Evolutionary conservation across 1,140 invertebrate genomes (phyloP), one percentile per base, ranked within the genome.

Genomic region (Danaus plexippus): DNA sequence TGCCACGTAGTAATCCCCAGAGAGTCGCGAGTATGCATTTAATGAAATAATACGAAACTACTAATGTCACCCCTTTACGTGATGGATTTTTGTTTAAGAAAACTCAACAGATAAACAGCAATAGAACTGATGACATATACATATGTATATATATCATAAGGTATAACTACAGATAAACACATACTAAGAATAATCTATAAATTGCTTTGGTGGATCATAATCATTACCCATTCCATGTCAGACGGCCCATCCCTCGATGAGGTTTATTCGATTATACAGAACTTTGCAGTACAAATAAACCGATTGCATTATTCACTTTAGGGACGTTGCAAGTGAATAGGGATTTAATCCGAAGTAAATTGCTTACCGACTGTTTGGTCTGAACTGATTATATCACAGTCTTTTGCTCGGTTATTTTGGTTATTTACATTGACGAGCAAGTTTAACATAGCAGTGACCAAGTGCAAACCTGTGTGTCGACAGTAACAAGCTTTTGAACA

Each of bases 11-110:
- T 61, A 69, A 54, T 53, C 57, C 48, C 54, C 57, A 58, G 64
- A 52, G 52, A 55, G 55, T 59, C 48, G 47, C 63, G 59, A 72
- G 45, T 69, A 78, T 80, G 74, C 75, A 73, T 71, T 80, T 80
- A 80, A 78, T 80, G 77, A 78, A 80, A 78, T 77, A 78, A 77
- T 75, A 74, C 71, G 66, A 71, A 64, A 69, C 64, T 63, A 64
- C 63, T 66, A 74, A 77, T 70, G 71, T 75, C 69, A 67, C 67
- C 53, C 55, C 63, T 61, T 63, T 75, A 78, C 74, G 77, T 78
- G 72, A 60, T 42, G 22, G 51, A 43, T 56, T 47, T 45, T 45
- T 45, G 12, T 45, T 45, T 12, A 45, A 45, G 0, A 7, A 45
- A n/a, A 45, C 11, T 45, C 12, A 52, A 52, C 43, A 43, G 15